Evolutionary conservation across 2,797 vertebrate species (phyloP), one percentile per base, ranked within the genome.

Genomic region (Alca torda): DNA sequence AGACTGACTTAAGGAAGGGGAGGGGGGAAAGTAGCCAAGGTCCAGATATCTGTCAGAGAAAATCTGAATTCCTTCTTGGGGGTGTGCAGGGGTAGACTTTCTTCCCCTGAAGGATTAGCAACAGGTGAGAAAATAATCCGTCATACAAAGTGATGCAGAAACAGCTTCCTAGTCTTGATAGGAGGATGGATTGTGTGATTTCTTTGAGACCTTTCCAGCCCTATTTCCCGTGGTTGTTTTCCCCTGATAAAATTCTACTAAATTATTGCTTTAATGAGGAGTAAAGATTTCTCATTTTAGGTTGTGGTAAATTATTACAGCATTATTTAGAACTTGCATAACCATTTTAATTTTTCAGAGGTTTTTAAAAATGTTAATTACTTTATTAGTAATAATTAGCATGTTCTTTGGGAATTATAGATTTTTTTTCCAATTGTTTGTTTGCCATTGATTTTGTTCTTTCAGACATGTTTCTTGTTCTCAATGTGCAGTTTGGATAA

Each of bases 241-340:
- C 87, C 19, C 7, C 19, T 43, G 24, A 72, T 51, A 75, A 17
- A 91, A 28, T 81, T 92, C 41, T 72, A 16, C 45, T 41, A 31
- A 73, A 69, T 92, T 94, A 56, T 13, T 75, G 17, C 41, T 73
- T 89, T 96, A 93, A 92, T 65, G 59, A 89, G 59, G 23, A 90
- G 26, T 4, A 80, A 83, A 87, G 19, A 56, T 81, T 84, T 84
- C 41, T 84, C 53, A 75, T 95, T 95, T 91, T 89, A 78, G 16
- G 3, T 64, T 89, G 61, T 57, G 54, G 82, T 84, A 94, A 91
- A 84, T 78, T 79, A 87, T 81, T 87, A 78, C 31, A 79, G 41
- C 70, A 86, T 86, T 92, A 95, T 93, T 92, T 92, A 96, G 74
- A 92, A 80, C 65, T 89, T 89, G 24, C 56, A 78, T 31, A 92